Evolutionary conservation across 1,140 invertebrate species (phyloP), one percentile per base, ranked within the genome.

Genomic region (Dreissena rostriformis): DNA sequence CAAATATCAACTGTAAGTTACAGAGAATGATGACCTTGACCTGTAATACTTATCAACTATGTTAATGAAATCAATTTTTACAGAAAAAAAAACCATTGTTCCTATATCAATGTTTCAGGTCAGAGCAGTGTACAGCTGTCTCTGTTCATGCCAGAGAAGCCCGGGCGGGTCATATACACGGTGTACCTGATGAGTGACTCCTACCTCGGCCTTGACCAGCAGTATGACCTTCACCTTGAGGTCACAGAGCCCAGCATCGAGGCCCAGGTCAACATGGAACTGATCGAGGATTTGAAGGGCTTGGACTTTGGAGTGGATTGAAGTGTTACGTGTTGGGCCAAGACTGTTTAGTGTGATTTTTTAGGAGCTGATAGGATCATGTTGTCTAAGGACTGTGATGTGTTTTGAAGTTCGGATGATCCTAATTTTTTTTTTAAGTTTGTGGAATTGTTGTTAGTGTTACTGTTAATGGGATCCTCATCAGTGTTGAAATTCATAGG

Each of bases 151-250:
- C 96, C 96, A 65, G 89, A 93, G 17, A 92, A 84, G 29, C 87
- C 90, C 89, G 96, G 97, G 39, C 95, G 95, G 15, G 94, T 96
- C 19, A 96, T 96, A 68, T 95, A 98, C 86, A 97, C 96, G 0
- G 89, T 99, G 19, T 99, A 97, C 91, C 91, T 99, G 15, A 96
- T 99, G 94, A 98, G 97, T 75, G 98, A 99, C 94, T 97, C 96
- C 73, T 99, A 99, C 91, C 94, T 99, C 39, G 98, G 98, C 26
- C 94, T 99, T 14, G 99, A 99, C 94, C 98, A 99, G 91, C 97
- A 99, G 91, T 99, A 98, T 90, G 94, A 94, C 86, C 75, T 96
- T 39, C 91, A 90, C 81, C 79, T 94, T 52, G 91, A 94, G 26
- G 90, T 94, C 6, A 86, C 89, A 26, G 86, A 89, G 15, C 55